Evolutionary conservation across 2,113 vertebrate genomes (phyloP).

Genomic region (Ophthalmolycus amberensis): DNA sequence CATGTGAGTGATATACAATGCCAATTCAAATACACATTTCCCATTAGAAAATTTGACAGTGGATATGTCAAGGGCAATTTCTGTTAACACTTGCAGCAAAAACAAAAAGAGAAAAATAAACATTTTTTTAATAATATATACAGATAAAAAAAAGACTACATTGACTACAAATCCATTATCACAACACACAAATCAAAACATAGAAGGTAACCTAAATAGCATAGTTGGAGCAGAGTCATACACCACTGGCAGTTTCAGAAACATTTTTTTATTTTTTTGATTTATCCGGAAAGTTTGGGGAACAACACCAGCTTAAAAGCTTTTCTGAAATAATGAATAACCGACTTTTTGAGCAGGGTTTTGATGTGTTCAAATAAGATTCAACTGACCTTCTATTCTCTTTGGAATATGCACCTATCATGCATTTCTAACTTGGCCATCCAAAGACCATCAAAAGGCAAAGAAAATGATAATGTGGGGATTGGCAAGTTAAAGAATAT

Average conservation of each 20-base stretch:
- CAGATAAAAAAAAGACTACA: background rate
- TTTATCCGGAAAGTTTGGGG: constrained; percentile 14
- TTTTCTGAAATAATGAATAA: constrained; percentile 12
- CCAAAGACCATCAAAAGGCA: background rate
- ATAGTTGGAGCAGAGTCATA: constrained; percentile 66
- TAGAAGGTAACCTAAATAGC: constrained; percentile 1
- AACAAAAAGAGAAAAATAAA: constrained; percentile 19
- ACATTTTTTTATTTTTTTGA: background rate
- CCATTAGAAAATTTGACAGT: background rate
- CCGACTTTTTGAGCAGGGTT: constrained; percentile 1
- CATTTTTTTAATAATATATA: background rate
- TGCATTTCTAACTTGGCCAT: constrained; percentile 2
- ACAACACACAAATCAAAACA: constrained; percentile 1
- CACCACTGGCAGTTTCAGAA: constrained; percentile 62
- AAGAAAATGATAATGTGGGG: constrained; percentile 17
- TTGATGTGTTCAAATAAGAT: constrained; percentile 16
- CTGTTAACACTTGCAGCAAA: constrained; percentile 13
- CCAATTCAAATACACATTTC: constrained; percentile 44
- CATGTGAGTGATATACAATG: constrained; percentile 27
- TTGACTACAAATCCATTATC: background rate
- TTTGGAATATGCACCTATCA: background rate
- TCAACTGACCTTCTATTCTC: constrained; percentile 5
- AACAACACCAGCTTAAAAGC: constrained; percentile 3
- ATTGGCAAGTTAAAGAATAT: constrained; percentile 7
- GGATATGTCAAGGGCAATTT: background rate